Conservation (phyloP, 1,140 invertebrate genomes). For the Oncopodura yosiiana region DNA sequence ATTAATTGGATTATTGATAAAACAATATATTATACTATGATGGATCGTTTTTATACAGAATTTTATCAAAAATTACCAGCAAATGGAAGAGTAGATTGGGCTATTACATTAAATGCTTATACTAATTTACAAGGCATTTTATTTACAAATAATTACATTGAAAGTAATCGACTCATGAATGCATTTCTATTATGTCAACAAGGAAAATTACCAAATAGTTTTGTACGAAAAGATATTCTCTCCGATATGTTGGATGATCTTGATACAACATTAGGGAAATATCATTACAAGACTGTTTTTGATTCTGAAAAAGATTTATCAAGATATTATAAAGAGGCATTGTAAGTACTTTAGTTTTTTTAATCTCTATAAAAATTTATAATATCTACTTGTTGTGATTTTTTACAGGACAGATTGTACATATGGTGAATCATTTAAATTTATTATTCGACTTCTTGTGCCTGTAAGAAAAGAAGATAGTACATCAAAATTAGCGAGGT, state of each 20-base stretch:
- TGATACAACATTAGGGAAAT: not conserved
- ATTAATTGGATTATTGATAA: conserved; percentile 18
- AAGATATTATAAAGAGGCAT: conserved; percentile 14
- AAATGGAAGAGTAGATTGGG: conserved; percentile 17
- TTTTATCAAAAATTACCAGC: conserved; percentile 10
- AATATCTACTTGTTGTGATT: too few relatives aligned
- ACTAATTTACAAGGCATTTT: conserved; percentile 9
- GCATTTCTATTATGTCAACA: conserved; percentile 9
- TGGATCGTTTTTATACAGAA: conserved; percentile 16
- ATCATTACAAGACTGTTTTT: not conserved
- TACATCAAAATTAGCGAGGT: not conserved
- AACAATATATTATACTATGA: conserved; percentile 18
- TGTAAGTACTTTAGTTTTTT: too few relatives aligned
- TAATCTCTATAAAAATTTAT: too few relatives aligned
- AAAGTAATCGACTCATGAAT: conserved; percentile 4
- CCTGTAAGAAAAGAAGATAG: conserved; percentile 11
- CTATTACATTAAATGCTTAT: conserved; percentile 17
- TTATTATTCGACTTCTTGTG: conserved; percentile 5
- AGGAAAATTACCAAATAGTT: conserved; percentile 5
- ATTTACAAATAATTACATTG: conserved; percentile 18
- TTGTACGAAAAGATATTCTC: conserved; percentile 7
- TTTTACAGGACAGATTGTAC: conserved; percentile 23
- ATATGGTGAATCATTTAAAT: conserved; percentile 7
- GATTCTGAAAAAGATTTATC: conserved; percentile 5
- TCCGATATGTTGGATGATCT: not conserved